These are phyloP conservation scores for Aricia artaxerxes DNA, from an alignment of 2,888 invertebrate species.

Conservation along the genomic window DNA sequence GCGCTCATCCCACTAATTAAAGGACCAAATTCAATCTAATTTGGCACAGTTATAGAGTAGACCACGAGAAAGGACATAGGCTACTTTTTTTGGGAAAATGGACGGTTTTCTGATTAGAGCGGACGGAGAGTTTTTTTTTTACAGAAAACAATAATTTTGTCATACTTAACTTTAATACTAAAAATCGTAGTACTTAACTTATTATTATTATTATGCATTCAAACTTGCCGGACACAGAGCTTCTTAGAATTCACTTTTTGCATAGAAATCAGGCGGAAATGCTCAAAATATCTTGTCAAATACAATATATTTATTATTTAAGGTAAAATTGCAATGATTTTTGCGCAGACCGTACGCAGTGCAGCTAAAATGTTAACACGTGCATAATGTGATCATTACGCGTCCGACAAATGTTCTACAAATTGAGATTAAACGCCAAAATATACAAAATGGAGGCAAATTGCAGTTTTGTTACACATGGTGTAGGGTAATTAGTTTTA, in stretches of 20 bases:
- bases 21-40: too few relatives aligned
- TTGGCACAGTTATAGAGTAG: too few relatives aligned
- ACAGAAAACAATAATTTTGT: too few relatives aligned
- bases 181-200: too few relatives aligned
- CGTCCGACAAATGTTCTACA: constrained; percentile 34
- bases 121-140: too few relatives aligned
- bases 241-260: not conserved
- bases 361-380: constrained; percentile 44
- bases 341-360: constrained; percentile 30
- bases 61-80: too few relatives aligned
- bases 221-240: too few relatives aligned
- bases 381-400: constrained; percentile 39
- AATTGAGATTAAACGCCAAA: constrained; percentile 39
- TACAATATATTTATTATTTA: not conserved
- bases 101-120: too few relatives aligned
- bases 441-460: constrained; percentile 15
- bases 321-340: not conserved
- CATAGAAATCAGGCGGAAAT: not conserved
- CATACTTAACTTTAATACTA: too few relatives aligned
- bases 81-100: too few relatives aligned
- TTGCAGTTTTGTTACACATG: constrained; percentile 5
- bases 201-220: too few relatives aligned
- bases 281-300: not conserved
- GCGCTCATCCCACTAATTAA: too few relatives aligned
- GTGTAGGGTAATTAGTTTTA: not conserved